Evolutionary conservation across 2,797 vertebrate genomes (phyloP), one percentile per base, ranked within the genome.

Genomic region (Acanthopagrus latus): DNA sequence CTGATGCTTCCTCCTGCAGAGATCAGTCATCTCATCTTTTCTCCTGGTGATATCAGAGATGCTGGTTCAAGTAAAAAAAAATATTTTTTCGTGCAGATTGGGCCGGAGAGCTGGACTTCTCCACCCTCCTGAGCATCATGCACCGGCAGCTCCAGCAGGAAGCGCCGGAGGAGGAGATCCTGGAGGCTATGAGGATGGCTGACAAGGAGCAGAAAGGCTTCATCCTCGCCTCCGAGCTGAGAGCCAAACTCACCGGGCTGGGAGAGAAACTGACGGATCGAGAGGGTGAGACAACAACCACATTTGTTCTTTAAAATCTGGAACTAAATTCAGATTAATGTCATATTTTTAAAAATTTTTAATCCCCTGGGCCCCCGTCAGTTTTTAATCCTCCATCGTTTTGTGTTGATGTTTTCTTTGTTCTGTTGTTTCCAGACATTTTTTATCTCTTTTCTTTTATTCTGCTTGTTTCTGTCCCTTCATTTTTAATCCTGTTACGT

Each of bases 71-170:
- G 17, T 63, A 11, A 51, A 23, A 13, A n/a, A 2, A 5, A 14
- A 27, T 47, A 0, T 71, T 3, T 71, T 3, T 58, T 60, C 46
- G 56, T 41, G 7, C 90, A 98, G 97, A 93, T 10, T 86, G 66
- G 56, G 86, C 74, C 0, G 94, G 95, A 0, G 96, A 97, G 67
- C 59, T 98, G 88, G 96, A 98, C 76, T 98, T 98, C 92, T 97
- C 96, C 79, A 96, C 94, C 0, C 96, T 97, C 89, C 95, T 98
- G 80, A 94, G 89, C 46, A 91, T 97, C 20, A 97, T 97, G 95
- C 95, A 97, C 88, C 80, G 77, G 9, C 97, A 97, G 86, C 93
- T 88, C 60, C 96, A 96, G 88, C 96, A 97, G 87, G 97, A 97
- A 90, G 95, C 96, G 27, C 97, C 96, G 0, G 78, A 93, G 84